phyloP scores from a whole-genome alignment of 1,140 invertebrate genomes.

The Lucilia sericata region DNA sequence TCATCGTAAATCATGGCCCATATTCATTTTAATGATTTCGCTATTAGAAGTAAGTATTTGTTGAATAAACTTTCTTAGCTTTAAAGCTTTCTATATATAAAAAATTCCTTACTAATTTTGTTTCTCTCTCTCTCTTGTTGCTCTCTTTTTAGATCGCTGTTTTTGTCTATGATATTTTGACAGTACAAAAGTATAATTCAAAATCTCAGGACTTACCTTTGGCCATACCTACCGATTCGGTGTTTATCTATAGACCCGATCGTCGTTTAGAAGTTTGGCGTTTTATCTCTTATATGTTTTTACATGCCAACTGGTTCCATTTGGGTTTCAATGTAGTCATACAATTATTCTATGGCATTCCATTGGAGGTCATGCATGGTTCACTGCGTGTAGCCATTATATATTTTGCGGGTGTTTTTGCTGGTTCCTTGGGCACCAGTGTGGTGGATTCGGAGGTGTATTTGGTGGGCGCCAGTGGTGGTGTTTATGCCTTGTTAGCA shows the following conservation, averaged over 20 bases:
- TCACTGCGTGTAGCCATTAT: conserved; percentile 88
- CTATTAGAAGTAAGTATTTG: conserved; percentile 81
- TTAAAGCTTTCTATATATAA: too few species aligned
- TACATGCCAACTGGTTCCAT: conserved; percentile 97
- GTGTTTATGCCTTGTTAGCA: conserved; percentile 92
- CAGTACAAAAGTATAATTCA: conserved; percentile 71
- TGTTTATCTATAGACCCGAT: conserved; percentile 95
- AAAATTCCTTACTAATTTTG: conserved; percentile 8
- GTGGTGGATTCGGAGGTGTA: conserved; percentile 95
- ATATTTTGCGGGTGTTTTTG: conserved; percentile 93
- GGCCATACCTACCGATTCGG: conserved; percentile 90
- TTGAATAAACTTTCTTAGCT: too few species aligned
- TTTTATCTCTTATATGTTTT: conserved; percentile 94
- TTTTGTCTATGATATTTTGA: conserved; percentile 90
- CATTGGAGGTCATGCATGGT: conserved; percentile 96
- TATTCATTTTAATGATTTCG: conserved; percentile 89
- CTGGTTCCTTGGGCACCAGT: conserved; percentile 90
- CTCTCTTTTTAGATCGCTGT: conserved; percentile 84
- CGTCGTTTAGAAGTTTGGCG: conserved; percentile 92
- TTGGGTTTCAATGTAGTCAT: conserved; percentile 95
- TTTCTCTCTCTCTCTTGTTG: conserved; percentile 49
- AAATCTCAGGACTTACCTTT: conserved; percentile 80
- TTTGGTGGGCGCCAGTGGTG: conserved; percentile 93
- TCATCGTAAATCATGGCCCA: conserved; percentile 70
- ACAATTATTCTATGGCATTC: conserved; percentile 90